phyloP scores from a whole-genome alignment of 2,888 invertebrate genomes.

The Drosophila nigricruria region DNA sequence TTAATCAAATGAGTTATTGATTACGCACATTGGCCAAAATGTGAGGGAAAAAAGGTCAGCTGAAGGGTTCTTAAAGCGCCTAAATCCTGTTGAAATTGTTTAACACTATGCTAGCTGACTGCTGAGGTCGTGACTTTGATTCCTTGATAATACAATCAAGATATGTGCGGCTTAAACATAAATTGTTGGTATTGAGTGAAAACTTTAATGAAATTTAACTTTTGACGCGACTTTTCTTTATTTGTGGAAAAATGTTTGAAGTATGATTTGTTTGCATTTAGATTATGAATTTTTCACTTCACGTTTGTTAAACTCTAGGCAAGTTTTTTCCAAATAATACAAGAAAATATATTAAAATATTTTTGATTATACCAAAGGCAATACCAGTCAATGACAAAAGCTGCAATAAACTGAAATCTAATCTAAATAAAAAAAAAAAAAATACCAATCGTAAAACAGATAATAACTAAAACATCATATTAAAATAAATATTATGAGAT shows the following conservation, averaged over 20 bases:
- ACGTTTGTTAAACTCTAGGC: background rate
- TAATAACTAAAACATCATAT: background rate
- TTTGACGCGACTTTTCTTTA: background rate
- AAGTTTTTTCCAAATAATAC: too few species aligned
- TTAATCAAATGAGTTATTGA: constrained; percentile 79
- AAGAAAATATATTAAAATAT: background rate
- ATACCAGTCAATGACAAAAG: too few species aligned
- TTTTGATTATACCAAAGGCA: too few species aligned
- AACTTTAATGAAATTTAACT: background rate
- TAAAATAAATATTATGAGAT: background rate
- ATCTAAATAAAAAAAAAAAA: too few species aligned
- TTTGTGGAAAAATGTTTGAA: background rate
- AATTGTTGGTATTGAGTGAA: background rate
- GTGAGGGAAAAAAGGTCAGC: constrained; percentile 4
- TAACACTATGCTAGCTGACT: background rate
- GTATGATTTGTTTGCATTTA: background rate
- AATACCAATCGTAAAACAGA: background rate
- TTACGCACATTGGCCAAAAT: constrained; percentile 38
- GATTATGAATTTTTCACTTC: background rate
- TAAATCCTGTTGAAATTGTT: constrained; percentile 4
- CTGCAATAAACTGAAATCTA: too few species aligned
- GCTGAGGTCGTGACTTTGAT: background rate
- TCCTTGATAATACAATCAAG: constrained; percentile 1
- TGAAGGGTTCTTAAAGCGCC: constrained; percentile 5
- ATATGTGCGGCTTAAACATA: background rate